These are phyloP conservation scores for Phymorhynchus buccinoides DNA, from an alignment of 1,140 invertebrate species.

Conservation along the genomic window DNA sequence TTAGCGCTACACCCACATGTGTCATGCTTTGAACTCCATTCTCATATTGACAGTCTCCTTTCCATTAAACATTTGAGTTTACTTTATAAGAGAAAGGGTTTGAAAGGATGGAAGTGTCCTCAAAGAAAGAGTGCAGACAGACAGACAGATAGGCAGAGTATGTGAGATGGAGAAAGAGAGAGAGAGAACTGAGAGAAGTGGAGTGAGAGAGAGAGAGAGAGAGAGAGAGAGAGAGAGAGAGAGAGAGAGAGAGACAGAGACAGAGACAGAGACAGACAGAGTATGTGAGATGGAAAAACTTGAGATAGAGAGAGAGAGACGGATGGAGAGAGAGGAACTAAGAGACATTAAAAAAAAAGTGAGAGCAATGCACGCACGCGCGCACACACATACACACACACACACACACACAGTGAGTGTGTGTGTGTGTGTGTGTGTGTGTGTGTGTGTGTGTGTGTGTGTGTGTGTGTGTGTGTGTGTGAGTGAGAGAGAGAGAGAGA, in stretches of 20 bases:
- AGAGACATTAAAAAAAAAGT: no score
- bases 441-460: neutral
- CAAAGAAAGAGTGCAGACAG: neutral
- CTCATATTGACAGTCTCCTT: no score
- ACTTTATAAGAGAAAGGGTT: no score
- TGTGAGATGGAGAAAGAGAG: neutral
- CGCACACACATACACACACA: neutral
- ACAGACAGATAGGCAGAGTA: neutral
- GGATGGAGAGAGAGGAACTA: neutral
- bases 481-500: slow-evolving; percentile 29
- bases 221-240: neutral
- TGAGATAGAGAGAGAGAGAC: neutral
- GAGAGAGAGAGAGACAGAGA: no score
- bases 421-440: neutral
- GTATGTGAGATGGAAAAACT: no score
- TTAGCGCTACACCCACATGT: no score
- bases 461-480: neutral
- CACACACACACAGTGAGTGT: neutral
- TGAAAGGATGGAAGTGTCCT: no score
- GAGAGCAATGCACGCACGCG: no score
- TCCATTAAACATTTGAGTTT: no score
- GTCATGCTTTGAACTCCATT: no score
- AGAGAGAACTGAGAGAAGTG: no score
- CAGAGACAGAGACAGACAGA: no score
- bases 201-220: neutral